Conservation (phyloP, 1,140 invertebrate genomes). For the Zaprionus tsacasi region DNA sequence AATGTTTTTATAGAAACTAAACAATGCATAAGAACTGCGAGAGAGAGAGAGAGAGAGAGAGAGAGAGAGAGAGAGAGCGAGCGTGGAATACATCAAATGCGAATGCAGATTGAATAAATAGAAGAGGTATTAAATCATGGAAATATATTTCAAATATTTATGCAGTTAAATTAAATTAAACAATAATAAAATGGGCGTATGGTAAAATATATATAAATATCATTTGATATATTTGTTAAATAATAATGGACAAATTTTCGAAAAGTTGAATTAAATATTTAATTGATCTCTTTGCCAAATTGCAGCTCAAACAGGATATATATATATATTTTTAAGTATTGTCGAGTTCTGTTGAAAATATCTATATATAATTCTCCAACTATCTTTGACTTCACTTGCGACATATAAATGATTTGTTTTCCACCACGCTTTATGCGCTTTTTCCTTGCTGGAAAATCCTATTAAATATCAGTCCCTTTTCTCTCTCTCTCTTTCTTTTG, state of each 20-base stretch:
- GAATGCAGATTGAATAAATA: slow-evolving; percentile 21
- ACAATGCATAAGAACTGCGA: slow-evolving; percentile 37
- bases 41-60: background rate
- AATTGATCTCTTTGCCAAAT: background rate
- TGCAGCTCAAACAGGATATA: too few species aligned
- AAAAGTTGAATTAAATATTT: background rate
- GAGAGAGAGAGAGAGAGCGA: background rate
- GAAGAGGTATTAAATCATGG: slow-evolving; percentile 42
- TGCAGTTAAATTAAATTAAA: slow-evolving; percentile 27
- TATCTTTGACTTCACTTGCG: background rate
- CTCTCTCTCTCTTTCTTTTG: background rate
- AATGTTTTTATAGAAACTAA: slow-evolving; percentile 68
- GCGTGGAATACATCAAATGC: slow-evolving; percentile 29
- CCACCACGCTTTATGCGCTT: background rate
- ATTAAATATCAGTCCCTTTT: slow-evolving; percentile 38
- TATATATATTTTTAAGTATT: background rate
- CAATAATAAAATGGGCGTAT: slow-evolving; percentile 15
- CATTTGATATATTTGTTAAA: background rate
- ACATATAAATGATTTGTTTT: background rate
- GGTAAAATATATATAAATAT: slow-evolving; percentile 8
- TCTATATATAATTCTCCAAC: background rate
- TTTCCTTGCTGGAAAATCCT: slow-evolving; percentile 42
- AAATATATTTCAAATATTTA: slow-evolving; percentile 30
- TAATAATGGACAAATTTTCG: background rate
- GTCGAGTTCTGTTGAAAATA: too few species aligned